phyloP scores from a whole-genome alignment of 2,797 vertebrate genomes.

The Fratercula arctica region DNA sequence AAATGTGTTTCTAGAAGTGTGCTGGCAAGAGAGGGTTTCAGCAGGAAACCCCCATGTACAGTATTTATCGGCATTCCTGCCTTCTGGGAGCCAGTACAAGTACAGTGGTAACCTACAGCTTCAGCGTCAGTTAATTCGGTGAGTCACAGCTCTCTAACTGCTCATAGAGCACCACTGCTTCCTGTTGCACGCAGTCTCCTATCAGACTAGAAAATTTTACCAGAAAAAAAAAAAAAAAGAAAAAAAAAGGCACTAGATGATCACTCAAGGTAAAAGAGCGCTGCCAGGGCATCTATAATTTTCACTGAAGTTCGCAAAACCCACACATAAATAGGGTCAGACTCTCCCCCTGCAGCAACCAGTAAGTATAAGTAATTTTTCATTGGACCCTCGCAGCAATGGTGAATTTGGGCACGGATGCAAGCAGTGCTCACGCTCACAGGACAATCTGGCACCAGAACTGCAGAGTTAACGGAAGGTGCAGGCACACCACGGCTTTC shows the following conservation, averaged over 20 bases:
- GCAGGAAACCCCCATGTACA: not conserved
- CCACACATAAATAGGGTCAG: not conserved
- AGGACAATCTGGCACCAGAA: not conserved
- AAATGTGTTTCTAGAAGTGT: not conserved
- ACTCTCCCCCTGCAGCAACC: not conserved
- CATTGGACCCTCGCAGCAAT: not conserved
- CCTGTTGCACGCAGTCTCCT: not conserved
- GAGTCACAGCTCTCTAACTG: conserved; percentile 45
- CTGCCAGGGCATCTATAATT: not conserved
- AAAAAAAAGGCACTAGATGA: not conserved
- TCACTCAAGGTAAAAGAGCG: not conserved
- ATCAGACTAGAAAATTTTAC: conserved; percentile 1
- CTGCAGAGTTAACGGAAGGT: not conserved
- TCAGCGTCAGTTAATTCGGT: not conserved
- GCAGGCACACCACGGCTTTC: not conserved
- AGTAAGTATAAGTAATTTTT: not conserved
- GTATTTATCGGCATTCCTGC: not conserved
- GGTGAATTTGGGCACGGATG: not conserved
- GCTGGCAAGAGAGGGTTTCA: not conserved
- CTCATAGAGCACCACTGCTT: conserved; percentile 22
- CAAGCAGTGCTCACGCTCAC: not conserved
- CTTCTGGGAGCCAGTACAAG: not conserved
- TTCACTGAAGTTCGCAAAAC: not conserved
- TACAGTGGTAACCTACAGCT: not conserved
- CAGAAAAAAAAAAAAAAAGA: not conserved